Evolutionary conservation across 2,888 invertebrate genomes (phyloP), one percentile per base, ranked within the genome.

Genomic region (Leptothorax acervorum): DNA sequence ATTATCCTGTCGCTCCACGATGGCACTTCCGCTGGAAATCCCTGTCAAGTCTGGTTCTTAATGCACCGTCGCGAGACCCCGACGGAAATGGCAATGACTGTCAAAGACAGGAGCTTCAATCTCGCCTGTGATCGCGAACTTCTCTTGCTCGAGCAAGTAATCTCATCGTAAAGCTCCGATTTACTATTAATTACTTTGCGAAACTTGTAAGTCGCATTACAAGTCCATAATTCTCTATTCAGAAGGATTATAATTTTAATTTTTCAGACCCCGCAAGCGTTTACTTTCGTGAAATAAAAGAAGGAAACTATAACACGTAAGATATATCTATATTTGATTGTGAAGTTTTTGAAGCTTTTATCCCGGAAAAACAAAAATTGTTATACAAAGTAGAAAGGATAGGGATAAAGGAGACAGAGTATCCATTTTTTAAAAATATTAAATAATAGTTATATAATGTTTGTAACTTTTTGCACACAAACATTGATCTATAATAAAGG

Each of bases 11-110:
- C 79, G 73, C 48, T 60, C 45, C 73, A 18, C 48, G 73, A 81
- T 39, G 79, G 73, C 79, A 73, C 73, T 60, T 73, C n/a, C 48
- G 39, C 57, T 39, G 39, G 60, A 81, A 73, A 81, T 81, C 73
- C 73, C 73, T 45, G 48, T 79, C 57, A 68, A 23, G 55, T 57
- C 60, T 70, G 31, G 8, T 60, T 79, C 73, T 73, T 71, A 73
- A 81, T 81, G 73, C 60, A 68, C 48, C 45, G 79, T 12, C 71
- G 35, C 35, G 35, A 60, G 48, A 79, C 35, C 23, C 35, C 23
- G 71, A 48, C 18, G 73, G 71, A 71, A 81, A 73, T 81, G n/a
- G 79, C 60, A 81, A 81, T 81, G 48, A 81, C 73, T 81, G 79
- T 60, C 79, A 81, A 71, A 81, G 73, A 55, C 73, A 81, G 48